phyloP scores from a whole-genome alignment of 2,888 invertebrate species.

The Ecliptopera silaceata region DNA sequence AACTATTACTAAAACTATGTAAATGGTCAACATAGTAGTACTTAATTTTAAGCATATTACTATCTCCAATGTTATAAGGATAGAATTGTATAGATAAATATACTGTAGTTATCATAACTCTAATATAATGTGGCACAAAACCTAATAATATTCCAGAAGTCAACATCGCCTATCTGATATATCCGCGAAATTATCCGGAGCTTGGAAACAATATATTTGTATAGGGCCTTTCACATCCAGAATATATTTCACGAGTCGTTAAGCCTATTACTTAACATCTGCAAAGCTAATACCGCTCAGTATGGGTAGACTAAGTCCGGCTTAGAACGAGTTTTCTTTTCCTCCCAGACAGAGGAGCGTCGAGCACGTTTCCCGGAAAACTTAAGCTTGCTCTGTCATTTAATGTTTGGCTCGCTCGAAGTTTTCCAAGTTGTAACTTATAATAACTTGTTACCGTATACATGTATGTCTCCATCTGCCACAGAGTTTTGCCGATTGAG shows the following conservation, averaged over 20 bases:
- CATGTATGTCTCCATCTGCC: no score
- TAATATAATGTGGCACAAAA: background rate
- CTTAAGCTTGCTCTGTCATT: slow-evolving; percentile 36
- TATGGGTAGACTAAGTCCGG: slow-evolving; percentile 35
- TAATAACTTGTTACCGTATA: slow-evolving; percentile 38
- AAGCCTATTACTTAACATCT: slow-evolving; percentile 33
- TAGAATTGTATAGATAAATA: no score
- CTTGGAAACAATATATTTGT: slow-evolving; percentile 28
- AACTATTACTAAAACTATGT: no score
- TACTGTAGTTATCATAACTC: background rate
- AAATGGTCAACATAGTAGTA: no score
- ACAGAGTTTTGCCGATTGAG: slow-evolving; percentile 22
- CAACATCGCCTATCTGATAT: background rate
- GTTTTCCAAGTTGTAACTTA: slow-evolving; percentile 39
- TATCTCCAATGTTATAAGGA: no score
- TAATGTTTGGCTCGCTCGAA: slow-evolving; percentile 37
- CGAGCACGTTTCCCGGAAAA: slow-evolving; percentile 34
- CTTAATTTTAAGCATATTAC: no score
- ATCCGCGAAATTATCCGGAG: slow-evolving; percentile 8
- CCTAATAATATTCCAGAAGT: background rate
- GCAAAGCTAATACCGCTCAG: slow-evolving; percentile 30
- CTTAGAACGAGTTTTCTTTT: slow-evolving; percentile 38
- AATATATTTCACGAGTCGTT: slow-evolving; percentile 34
- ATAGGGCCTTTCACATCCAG: slow-evolving; percentile 24
- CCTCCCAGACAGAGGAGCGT: slow-evolving; percentile 28